Evolutionary conservation across 2,888 invertebrate species (phyloP), one percentile per base, ranked within the genome.

Genomic region (Cremastobaeus sp.): DNA sequence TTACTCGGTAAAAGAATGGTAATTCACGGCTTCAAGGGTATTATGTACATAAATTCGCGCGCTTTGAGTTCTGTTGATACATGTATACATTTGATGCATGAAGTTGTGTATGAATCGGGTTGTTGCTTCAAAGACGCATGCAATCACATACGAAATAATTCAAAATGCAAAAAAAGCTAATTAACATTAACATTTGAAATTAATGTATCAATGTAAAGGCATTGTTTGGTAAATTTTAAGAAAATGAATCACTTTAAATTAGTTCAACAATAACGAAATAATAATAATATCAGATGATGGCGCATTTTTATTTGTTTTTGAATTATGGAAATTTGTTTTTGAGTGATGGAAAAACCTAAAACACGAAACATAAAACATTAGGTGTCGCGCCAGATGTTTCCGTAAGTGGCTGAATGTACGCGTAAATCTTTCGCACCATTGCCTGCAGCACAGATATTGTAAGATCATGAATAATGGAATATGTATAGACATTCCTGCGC

Each of bases 381-480:
- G n/a, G n/a, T 32, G 47, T 34, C 9, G 41, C 48, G 21, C 32
- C 59, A 54, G 45, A 66, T 54, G 57, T 41, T 66, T 20, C 54
- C 35, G 37, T 34, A 65, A 66, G 64, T 62, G 18, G 48, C 47
- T 48, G 55, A 48, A 45, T 65, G 15, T 18, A 32, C 57, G 43
- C 52, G 55, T 66, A 66, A 66, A 72, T 66, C 72, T 72, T 72
- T 47, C 39, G 55, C 35, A 34, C 54, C 65, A 60, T 66, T 72
- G 57, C 65, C 59, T 47, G 15, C 18, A 17, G 60, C 14, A 28
- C 47, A 48, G 60, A 39, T 60, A 54, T 37, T 47, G 59, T 54
- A 50, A 64, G 64, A 72, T 66, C 72, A 73, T 73, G 60, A 73
- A 73, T 73, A 60, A 66, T 66, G 52, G 71, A 72, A 65, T 52